phyloP scores from a whole-genome alignment of 2,797 vertebrate genomes.

The Sarcoramphus papa region DNA sequence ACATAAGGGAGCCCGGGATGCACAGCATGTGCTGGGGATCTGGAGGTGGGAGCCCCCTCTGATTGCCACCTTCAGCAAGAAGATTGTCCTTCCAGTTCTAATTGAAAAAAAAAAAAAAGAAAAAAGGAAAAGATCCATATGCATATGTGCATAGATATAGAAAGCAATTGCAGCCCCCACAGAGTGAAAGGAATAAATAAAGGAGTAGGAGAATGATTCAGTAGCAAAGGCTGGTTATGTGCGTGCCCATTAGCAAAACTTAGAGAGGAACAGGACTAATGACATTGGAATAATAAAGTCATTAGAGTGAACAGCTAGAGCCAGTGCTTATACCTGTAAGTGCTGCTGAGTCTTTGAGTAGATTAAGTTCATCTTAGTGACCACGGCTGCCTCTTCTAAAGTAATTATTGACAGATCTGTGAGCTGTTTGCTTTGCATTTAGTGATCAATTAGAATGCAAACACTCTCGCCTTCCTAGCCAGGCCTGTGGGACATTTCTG shows the following conservation, averaged over 20 bases:
- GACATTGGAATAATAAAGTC: constrained; percentile 69
- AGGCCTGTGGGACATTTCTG: constrained; percentile 32
- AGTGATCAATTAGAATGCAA: constrained; percentile 53
- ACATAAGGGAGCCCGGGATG: background rate
- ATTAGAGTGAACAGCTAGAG: constrained; percentile 69
- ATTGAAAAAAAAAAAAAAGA: background rate
- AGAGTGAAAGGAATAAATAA: constrained; percentile 62
- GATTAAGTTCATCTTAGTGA: constrained; percentile 52
- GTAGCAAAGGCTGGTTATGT: constrained; percentile 41
- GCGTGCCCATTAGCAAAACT: constrained; percentile 66
- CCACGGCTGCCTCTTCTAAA: background rate
- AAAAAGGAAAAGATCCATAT: background rate
- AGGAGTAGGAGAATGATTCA: constrained; percentile 65
- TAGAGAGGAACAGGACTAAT: constrained; percentile 60
- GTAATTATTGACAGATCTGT: constrained; percentile 43
- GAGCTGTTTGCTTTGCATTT: constrained; percentile 58
- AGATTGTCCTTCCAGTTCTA: constrained; percentile 35
- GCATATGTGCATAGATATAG: background rate
- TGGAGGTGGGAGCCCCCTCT: constrained; percentile 32
- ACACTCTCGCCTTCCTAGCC: constrained; percentile 29
- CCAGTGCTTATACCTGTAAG: constrained; percentile 30
- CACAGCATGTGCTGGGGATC: constrained; percentile 8
- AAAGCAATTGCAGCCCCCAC: constrained; percentile 34
- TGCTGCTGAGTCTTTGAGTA: constrained; percentile 21
- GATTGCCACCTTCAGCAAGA: constrained; percentile 37